phyloP scores from a whole-genome alignment of 2,888 invertebrate genomes.

The Drosophila trichaetosa region DNA sequence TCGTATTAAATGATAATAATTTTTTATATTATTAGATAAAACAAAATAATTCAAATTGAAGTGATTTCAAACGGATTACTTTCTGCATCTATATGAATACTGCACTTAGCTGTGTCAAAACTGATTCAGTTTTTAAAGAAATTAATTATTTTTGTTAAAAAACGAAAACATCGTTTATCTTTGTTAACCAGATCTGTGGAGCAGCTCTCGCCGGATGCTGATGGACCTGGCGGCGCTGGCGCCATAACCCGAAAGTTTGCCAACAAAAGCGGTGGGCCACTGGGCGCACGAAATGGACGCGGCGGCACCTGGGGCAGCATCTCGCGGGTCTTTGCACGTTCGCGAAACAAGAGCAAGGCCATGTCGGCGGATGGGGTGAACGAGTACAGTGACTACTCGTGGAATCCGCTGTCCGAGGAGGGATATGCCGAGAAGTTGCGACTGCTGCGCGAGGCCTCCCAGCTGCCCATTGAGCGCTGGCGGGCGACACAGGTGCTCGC shows the following conservation, averaged over 20 bases:
- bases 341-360: slow-evolving; percentile 92
- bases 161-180: background rate
- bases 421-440: slow-evolving; percentile 84
- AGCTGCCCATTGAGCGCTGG: slow-evolving; percentile 95
- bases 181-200: slow-evolving; percentile 86
- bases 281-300: slow-evolving; percentile 87
- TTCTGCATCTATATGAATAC: background rate
- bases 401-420: slow-evolving; percentile 85
- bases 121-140: background rate
- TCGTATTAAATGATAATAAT: background rate
- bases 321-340: slow-evolving; percentile 94
- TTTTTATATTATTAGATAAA: background rate
- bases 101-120: background rate
- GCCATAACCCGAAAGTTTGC: slow-evolving; percentile 85
- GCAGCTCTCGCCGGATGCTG: slow-evolving; percentile 92
- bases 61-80: background rate
- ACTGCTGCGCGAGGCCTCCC: slow-evolving; percentile 91
- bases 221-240: slow-evolving; percentile 86
- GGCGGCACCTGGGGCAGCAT: slow-evolving; percentile 96
- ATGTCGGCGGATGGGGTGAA: slow-evolving; percentile 85
- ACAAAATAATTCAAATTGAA: background rate
- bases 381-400: slow-evolving; percentile 86
- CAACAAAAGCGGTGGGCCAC: slow-evolving; percentile 83
- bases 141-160: background rate
- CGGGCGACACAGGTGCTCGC: slow-evolving; percentile 96